Evolutionary conservation across 1,140 invertebrate genomes (phyloP).

Genomic region (Anoplolepis gracilipes): DNA sequence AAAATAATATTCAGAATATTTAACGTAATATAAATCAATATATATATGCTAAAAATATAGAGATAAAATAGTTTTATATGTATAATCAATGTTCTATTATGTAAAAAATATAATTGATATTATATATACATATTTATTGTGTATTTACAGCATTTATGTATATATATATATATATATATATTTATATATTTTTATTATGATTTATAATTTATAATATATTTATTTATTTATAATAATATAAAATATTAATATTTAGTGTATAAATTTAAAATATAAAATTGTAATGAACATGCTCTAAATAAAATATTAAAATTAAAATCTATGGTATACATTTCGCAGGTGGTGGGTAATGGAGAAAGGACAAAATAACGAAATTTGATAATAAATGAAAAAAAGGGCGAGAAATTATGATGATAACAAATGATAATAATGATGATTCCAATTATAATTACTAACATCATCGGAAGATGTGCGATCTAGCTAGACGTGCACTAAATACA

Average conservation of each 20-base stretch:
- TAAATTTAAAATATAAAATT: background rate
- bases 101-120: background rate
- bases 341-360: background rate
- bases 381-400: background rate
- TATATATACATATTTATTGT: background rate
- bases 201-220: background rate
- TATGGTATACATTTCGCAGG: background rate
- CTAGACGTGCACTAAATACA: background rate
- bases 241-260: too few relatives aligned
- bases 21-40: background rate
- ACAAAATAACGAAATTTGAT: background rate
- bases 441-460: slow-evolving; percentile 4
- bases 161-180: background rate
- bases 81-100: background rate
- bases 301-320: background rate
- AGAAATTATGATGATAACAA: slow-evolving; percentile 14
- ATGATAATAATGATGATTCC: slow-evolving; percentile 46
- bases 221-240: too few relatives aligned
- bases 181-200: background rate
- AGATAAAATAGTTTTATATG: background rate
- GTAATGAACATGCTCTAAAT: background rate
- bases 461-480: background rate
- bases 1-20: background rate
- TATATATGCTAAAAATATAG: background rate
- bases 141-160: background rate